Evolutionary conservation across 2,888 invertebrate species (phyloP).

Genomic region (Penaeus monodon): DNA sequence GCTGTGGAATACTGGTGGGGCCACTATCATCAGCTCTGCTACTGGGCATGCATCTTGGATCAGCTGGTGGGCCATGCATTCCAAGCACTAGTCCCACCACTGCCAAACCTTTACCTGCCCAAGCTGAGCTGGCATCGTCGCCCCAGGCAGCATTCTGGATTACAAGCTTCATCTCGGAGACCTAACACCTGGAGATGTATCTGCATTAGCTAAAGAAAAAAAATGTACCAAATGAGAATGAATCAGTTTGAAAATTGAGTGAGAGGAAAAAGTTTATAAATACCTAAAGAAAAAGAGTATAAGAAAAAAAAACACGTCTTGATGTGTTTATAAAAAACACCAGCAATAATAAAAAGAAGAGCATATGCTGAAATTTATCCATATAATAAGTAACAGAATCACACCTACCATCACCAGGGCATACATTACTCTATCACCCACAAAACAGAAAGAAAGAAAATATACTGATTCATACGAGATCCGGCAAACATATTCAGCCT

Average conservation of each 20-base stretch:
- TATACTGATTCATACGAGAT: too few species aligned
- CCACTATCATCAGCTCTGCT: conserved; percentile 52
- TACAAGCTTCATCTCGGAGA: conserved; percentile 67
- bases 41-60: conserved; percentile 58
- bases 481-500: too few species aligned
- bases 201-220: background rate
- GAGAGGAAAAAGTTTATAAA: too few species aligned
- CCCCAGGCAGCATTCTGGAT: conserved; percentile 75
- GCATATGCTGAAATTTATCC: too few species aligned
- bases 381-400: too few species aligned
- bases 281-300: too few species aligned
- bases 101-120: conserved; percentile 68
- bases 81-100: conserved; percentile 54
- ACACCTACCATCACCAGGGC: too few species aligned
- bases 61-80: conserved; percentile 52
- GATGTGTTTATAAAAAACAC: too few species aligned
- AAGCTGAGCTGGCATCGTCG: conserved; percentile 72
- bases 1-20: conserved; percentile 48
- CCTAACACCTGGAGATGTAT: conserved; percentile 65
- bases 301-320: too few species aligned
- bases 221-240: background rate
- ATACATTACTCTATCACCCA: too few species aligned
- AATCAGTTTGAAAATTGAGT: background rate
- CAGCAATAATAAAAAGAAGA: too few species aligned
- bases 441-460: too few species aligned